phyloP scores from a whole-genome alignment of 2,888 invertebrate species.

The Hyles lineata region DNA sequence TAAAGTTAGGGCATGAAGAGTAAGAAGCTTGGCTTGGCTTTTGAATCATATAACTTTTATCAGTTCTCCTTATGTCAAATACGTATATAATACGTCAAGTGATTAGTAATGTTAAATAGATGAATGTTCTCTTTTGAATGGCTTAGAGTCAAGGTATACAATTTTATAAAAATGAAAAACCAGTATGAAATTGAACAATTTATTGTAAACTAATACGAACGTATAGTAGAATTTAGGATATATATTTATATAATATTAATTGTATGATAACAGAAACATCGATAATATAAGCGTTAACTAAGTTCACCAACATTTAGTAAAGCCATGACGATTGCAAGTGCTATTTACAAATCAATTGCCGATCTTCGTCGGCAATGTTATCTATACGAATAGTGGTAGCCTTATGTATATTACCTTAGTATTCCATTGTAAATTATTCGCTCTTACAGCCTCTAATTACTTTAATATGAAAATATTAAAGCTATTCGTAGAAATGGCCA shows the following conservation, averaged over 20 bases:
- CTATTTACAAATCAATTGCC: slow-evolving; percentile 32
- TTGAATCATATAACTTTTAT: too few relatives aligned
- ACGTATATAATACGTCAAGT: too few relatives aligned
- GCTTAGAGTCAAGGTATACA: not conserved
- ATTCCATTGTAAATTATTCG: not conserved
- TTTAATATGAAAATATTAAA: slow-evolving; percentile 77
- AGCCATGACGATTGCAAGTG: slow-evolving; percentile 71
- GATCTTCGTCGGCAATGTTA: slow-evolving; percentile 32
- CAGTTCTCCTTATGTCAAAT: too few relatives aligned
- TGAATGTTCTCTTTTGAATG: not conserved
- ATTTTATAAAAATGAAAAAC: slow-evolving; percentile 30
- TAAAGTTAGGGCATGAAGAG: too few relatives aligned
- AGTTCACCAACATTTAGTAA: slow-evolving; percentile 78
- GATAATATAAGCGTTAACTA: slow-evolving; percentile 72
- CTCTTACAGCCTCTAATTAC: slow-evolving; percentile 54
- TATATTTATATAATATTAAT: slow-evolving; percentile 80
- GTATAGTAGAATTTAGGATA: slow-evolving; percentile 84
- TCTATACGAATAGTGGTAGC: slow-evolving; percentile 7
- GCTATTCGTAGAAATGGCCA: slow-evolving; percentile 77
- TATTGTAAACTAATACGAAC: slow-evolving; percentile 84
- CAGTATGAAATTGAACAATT: slow-evolving; percentile 77
- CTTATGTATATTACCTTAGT: not conserved
- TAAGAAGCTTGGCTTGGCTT: too few relatives aligned
- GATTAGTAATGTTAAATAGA: not conserved
- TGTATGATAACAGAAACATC: slow-evolving; percentile 73